Evolutionary conservation across 1,140 invertebrate species (phyloP), one percentile per base, ranked within the genome.

Genomic region (Drosophila micromelanica): DNA sequence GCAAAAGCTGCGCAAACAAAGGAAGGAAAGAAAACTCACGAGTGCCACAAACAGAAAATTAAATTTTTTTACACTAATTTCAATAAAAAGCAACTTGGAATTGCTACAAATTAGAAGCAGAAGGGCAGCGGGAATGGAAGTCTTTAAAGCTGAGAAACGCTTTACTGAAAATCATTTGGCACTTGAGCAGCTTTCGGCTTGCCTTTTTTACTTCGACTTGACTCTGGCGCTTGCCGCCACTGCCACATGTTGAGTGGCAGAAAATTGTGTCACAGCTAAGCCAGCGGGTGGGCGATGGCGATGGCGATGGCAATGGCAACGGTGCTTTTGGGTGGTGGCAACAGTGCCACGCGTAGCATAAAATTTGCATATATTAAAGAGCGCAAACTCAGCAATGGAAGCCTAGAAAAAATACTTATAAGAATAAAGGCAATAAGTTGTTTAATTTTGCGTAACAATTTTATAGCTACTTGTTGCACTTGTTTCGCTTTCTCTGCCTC

Each of bases 281-380:
- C 15, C 69, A 67, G 63, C 70, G 55, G 62, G 63, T 27, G 63
- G 59, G 76, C 35, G 42, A 8, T n/a, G 43, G 5, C 15, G 27
- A 23, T 15, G 40, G 5, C 11, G 54, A 6, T 42, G n/a, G 20
- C 32, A 27, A 6, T 42, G n/a, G 20, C 32, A 27, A 37, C 8
- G n/a, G 20, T 27, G 37, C 37, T 30, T 27, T n/a, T n/a, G 51
- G 55, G 12, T 32, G 37, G 57, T 27, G 52, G 77, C 54, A 57
- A 52, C 56, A 48, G 52, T 27, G 76, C 75, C 82, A 87, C 78
- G 82, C 82, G 82, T 79, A 82, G 78, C 82, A 87, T 87, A 69
- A 87, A 82, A 87, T 87, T 87, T 87, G 59, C 82, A 87, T 87
- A 87, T 79, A 87, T 87, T 87, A 89, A 87, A 72, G 64, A 70